These are phyloP conservation scores for Ceratina calcarata DNA, from an alignment of 1,140 invertebrate genomes.

Conservation along the genomic window DNA sequence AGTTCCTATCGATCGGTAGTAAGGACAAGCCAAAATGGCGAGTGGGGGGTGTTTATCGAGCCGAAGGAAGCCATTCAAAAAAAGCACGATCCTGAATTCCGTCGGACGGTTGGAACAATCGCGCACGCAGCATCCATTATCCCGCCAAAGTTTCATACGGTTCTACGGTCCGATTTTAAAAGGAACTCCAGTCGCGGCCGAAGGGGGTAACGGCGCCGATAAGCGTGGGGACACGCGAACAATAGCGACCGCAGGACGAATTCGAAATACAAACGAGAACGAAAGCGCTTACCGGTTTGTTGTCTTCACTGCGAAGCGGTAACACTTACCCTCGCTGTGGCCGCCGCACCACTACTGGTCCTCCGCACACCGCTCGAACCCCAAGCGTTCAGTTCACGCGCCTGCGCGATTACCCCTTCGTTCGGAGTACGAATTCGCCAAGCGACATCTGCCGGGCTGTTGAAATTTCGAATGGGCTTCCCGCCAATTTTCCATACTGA, in stretches of 20 bases:
- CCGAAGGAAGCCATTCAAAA: slow-evolving; percentile 22
- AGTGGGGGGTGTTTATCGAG: slow-evolving; percentile 39
- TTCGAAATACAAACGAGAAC: not conserved
- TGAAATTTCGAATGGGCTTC: not conserved
- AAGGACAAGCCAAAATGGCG: slow-evolving; percentile 48
- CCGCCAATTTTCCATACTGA: not conserved
- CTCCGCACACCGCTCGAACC: slow-evolving; percentile 16
- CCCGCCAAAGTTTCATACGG: not conserved
- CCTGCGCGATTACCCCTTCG: not conserved
- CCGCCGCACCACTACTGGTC: slow-evolving; percentile 43
- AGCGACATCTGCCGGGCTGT: slow-evolving; percentile 27
- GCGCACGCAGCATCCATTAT: slow-evolving; percentile 10
- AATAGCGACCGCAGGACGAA: not conserved
- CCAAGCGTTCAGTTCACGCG: slow-evolving; percentile 14
- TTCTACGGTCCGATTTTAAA: not conserved
- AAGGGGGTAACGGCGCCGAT: not conserved
- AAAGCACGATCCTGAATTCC: slow-evolving; percentile 22
- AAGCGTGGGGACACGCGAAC: too few relatives aligned
- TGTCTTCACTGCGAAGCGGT: not conserved
- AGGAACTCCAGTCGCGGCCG: too few relatives aligned
- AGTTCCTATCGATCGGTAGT: slow-evolving; percentile 40
- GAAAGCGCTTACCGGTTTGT: slow-evolving; percentile 37
- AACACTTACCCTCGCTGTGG: slow-evolving; percentile 14
- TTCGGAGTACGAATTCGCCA: slow-evolving; percentile 13
- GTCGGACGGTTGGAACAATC: not conserved